Conservation (phyloP, 2,888 invertebrate genomes). For the Lithophane ornitopus region DNA sequence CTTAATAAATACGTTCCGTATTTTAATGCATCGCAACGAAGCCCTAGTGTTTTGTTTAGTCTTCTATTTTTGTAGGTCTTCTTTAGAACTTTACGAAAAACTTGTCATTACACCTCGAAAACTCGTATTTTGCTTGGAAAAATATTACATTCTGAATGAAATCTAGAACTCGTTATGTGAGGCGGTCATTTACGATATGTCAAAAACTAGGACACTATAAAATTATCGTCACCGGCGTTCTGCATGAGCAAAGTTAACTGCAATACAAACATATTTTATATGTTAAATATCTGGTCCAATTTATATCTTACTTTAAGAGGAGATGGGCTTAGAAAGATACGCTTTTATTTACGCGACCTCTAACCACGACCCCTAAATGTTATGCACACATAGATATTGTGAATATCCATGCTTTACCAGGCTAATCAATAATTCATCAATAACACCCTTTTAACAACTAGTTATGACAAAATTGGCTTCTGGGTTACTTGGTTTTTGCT, state of each 20-base stretch:
- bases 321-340: background rate
- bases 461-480: background rate
- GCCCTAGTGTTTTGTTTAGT: conserved; percentile 6
- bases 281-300: background rate
- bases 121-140: background rate
- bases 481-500: background rate
- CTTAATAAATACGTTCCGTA: conserved; percentile 1
- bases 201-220: conserved; percentile 6
- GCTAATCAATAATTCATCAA: background rate
- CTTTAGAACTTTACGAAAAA: background rate
- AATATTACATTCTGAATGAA: background rate
- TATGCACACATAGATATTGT: background rate
- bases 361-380: background rate
- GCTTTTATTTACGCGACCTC: background rate
- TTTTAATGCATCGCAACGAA: background rate
- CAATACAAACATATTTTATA: background rate
- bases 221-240: background rate
- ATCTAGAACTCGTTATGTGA: background rate
- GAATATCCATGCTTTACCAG: background rate
- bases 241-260: background rate
- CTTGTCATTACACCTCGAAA: background rate
- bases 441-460: background rate
- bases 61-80: conserved; percentile 8
- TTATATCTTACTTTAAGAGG: background rate
- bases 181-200: background rate